phyloP scores from a whole-genome alignment of 2,888 invertebrate species.

The Lycocerus yunnanus region DNA sequence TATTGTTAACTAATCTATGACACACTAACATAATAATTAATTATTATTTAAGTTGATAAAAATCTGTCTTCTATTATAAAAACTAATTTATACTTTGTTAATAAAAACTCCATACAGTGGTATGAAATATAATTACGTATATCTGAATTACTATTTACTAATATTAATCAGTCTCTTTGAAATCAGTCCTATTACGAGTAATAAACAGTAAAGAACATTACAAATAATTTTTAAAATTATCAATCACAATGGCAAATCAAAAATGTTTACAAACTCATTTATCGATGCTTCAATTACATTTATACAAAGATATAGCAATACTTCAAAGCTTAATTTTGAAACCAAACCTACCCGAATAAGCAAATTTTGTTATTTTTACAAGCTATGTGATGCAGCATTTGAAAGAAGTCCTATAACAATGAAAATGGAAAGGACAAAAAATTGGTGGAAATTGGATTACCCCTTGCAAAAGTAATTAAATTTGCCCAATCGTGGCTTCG shows the following conservation, averaged over 20 bases:
- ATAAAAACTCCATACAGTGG: not conserved
- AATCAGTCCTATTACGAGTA: not conserved
- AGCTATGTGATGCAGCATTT: not conserved
- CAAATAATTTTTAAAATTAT: not conserved
- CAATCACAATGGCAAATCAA: not conserved
- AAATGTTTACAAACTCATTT: not conserved
- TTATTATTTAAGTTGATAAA: not conserved
- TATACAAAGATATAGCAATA: not conserved
- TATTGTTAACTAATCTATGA: not conserved
- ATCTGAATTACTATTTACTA: not conserved
- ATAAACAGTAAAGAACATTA: not conserved
- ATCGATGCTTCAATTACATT: not conserved
- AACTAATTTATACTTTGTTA: not conserved
- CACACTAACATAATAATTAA: not conserved
- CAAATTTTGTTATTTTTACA: not conserved
- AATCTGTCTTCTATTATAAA: not conserved
- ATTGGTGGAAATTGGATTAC: too few relatives aligned
- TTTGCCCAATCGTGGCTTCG: too few relatives aligned
- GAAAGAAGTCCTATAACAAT: too few relatives aligned
- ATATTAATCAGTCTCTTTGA: not conserved
- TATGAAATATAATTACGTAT: not conserved
- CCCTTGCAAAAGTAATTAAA: too few relatives aligned
- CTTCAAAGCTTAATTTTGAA: not conserved
- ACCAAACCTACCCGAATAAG: not conserved
- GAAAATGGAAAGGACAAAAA: too few relatives aligned